Conservation (phyloP, 2,113 vertebrate genomes). For the Myrmecophaga tridactyla region DNA sequence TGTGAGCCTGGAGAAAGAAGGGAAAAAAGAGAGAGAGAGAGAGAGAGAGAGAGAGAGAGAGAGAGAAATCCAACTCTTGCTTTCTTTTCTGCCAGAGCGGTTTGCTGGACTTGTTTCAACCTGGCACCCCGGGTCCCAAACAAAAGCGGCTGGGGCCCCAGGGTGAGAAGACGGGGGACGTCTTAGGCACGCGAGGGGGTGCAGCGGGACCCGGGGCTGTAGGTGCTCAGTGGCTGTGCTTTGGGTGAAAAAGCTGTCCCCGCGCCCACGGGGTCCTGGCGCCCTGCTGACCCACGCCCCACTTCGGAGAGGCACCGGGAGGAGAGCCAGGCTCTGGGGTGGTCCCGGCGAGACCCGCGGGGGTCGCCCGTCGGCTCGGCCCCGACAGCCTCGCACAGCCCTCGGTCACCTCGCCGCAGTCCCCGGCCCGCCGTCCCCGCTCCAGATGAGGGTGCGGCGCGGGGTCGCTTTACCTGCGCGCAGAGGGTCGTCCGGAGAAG, state of each 20-base stretch:
- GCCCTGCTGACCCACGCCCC: neutral
- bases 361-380: neutral
- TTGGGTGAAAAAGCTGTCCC: neutral
- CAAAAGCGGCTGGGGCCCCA: conserved; percentile 36
- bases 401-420: neutral
- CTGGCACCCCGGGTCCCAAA: conserved; percentile 44
- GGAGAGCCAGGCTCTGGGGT: neutral
- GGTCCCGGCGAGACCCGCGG: neutral
- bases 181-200: neutral
- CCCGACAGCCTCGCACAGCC: neutral
- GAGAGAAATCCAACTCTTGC: neutral
- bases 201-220: accelerated
- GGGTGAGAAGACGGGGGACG: neutral
- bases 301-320: too few species aligned
- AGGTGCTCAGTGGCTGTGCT: neutral
- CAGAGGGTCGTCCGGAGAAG: conserved; percentile 75
- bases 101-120: conserved; percentile 29
- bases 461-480: conserved; percentile 73
- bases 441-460: neutral
- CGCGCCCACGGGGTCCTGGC: neutral
- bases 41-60: too few species aligned
- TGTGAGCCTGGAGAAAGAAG: neutral
- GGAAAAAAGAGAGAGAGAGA: too few species aligned
- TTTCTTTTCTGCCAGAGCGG: neutral
- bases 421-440: neutral